phyloP scores from a whole-genome alignment of 1,140 invertebrate genomes.

The Calliphora vicina region DNA sequence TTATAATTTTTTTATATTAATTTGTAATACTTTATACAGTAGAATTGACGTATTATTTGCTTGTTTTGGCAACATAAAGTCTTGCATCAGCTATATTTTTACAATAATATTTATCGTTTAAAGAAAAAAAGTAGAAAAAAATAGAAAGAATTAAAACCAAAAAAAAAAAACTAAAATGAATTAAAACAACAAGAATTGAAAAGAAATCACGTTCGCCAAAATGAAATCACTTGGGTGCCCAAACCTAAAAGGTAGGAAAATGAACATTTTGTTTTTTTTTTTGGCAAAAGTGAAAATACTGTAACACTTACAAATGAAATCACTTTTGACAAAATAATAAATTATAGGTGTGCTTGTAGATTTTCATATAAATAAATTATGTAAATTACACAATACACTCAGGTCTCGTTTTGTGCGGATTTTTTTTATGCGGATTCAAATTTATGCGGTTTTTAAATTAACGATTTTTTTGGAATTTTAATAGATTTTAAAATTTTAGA shows the following conservation, averaged over 20 bases:
- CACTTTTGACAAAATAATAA: not conserved
- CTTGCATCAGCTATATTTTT: slow-evolving; percentile 18
- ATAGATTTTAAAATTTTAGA: too few species aligned
- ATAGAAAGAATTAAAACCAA: too few species aligned
- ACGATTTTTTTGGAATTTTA: too few species aligned
- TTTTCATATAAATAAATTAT: slow-evolving; percentile 26
- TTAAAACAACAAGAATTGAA: not conserved
- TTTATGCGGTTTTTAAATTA: too few species aligned
- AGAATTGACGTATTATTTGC: not conserved
- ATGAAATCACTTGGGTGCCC: not conserved
- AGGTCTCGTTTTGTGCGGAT: too few species aligned
- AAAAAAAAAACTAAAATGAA: not conserved
- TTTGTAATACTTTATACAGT: not conserved
- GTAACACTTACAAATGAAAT: slow-evolving; percentile 6
- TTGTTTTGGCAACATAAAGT: slow-evolving; percentile 18
- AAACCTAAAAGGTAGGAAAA: not conserved
- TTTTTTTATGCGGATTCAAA: too few species aligned
- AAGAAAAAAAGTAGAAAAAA: not conserved
- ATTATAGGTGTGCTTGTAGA: not conserved
- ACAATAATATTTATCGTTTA: slow-evolving; percentile 10
- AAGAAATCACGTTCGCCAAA: slow-evolving; percentile 8
- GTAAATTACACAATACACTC: slow-evolving; percentile 21
- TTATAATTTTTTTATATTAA: not conserved
- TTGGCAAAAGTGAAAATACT: not conserved
- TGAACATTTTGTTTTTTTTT: not conserved